These are phyloP conservation scores for Diarsia brunnea DNA, from an alignment of 2,888 invertebrate species.

Conservation along the genomic window DNA sequence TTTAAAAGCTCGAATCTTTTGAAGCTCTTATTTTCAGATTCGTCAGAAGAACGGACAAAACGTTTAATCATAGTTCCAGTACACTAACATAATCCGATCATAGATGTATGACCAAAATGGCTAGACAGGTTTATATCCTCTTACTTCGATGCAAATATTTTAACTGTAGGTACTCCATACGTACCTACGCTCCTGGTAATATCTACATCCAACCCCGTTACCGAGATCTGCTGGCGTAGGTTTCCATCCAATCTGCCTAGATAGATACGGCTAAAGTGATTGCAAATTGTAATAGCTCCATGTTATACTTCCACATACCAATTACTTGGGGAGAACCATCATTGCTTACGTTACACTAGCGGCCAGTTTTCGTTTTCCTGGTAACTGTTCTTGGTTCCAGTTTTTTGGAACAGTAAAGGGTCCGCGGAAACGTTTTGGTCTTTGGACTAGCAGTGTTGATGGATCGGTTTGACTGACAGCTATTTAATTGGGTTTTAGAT, in stretches of 20 bases:
- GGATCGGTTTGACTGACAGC: conserved; percentile 26
- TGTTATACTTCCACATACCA: conserved; percentile 39
- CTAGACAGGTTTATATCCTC: neutral
- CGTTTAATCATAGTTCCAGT: neutral
- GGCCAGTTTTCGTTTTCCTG: conserved; percentile 5
- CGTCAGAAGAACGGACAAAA: neutral
- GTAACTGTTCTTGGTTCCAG: conserved; percentile 10
- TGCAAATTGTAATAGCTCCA: conserved; percentile 41
- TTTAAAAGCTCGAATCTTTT: neutral
- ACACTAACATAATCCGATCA: neutral
- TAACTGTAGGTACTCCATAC: neutral
- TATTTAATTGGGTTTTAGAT: conserved; percentile 19
- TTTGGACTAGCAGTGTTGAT: conserved; percentile 8
- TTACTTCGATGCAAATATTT: neutral
- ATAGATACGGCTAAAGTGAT: conserved; percentile 51
- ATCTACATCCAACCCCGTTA: conserved; percentile 1
- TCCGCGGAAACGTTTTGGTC: conserved; percentile 8
- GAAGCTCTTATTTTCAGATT: neutral
- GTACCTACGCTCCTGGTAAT: neutral
- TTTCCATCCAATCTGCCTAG: conserved; percentile 45
- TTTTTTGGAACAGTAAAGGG: conserved; percentile 22
- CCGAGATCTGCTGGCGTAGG: conserved; percentile 30
- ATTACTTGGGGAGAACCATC: conserved; percentile 41
- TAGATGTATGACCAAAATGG: neutral
- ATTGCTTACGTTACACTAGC: conserved; percentile 21